A percentile compares a stretch with the other conserved stretches of the same genome.
phyloP scores from a whole-genome alignment of 1,140 invertebrate species.

The Rhagoletis pomonella region DNA sequence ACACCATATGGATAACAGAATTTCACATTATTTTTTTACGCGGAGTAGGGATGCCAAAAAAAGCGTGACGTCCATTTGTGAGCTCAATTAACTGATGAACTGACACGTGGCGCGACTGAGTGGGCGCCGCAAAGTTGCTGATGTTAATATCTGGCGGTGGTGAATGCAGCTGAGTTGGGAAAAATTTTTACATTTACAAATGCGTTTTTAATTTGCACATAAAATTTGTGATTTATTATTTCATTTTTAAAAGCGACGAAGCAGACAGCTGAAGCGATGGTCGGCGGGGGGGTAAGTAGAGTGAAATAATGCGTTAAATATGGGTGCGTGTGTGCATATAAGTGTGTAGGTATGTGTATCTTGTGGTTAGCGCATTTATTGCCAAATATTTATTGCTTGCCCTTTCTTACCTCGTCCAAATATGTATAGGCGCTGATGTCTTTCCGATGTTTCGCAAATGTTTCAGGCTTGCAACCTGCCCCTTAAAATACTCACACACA shows the following conservation, averaged over 20 bases:
- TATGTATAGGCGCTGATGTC: background rate
- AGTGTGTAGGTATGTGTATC: background rate
- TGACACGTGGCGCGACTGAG: conserved; percentile 6
- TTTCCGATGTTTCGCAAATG: conserved; percentile 1
- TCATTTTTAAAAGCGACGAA: conserved; percentile 36
- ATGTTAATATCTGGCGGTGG: background rate
- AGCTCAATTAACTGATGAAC: conserved; percentile 54
- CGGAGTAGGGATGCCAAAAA: background rate
- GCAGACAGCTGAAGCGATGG: no score
- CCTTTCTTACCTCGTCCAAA: background rate
- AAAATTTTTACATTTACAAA: conserved; percentile 42
- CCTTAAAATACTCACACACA: background rate
- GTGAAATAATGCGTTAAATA: conserved; percentile 46
- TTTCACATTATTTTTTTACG: background rate
- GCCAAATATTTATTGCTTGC: conserved; percentile 33
- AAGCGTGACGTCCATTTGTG: conserved; percentile 38
- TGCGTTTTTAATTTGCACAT: conserved; percentile 51
- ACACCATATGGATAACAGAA: conserved; percentile 44
- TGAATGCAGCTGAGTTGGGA: background rate
- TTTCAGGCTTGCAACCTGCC: background rate
- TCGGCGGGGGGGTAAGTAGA: background rate
- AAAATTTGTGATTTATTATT: conserved; percentile 49
- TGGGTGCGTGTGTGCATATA: no score
- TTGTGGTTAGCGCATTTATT: conserved; percentile 30
- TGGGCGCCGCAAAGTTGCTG: background rate